Evolutionary conservation across 2,797 vertebrate species (phyloP), one percentile per base, ranked within the genome.

Genomic region (Malurus leucopterus): DNA sequence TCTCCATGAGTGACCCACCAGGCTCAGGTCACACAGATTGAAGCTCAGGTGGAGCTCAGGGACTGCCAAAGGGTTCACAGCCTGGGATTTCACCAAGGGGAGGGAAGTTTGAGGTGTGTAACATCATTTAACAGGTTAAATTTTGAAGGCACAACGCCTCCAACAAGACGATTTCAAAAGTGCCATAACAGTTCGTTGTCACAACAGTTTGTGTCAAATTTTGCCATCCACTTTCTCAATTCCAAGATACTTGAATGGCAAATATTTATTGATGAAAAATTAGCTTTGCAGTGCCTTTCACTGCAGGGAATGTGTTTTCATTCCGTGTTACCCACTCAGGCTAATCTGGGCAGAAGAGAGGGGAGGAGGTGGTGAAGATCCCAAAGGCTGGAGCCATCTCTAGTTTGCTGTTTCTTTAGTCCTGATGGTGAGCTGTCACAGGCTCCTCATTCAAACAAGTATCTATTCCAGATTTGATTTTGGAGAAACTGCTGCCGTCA

Each of bases 1-100:
- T 41, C 13, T 29, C 67, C 80, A 2, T 3, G 9, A 0, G 3
- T 46, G 58, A 18, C 43, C 50, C 3, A 0, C 63, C 0, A 0
- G 18, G 32, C 15, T 9, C 0, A 2, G 53, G 43, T 43, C 62
- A 1, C n/a, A 0, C 0, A 50, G 65, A 46, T 10, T 24, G 53
- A 76, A 36, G 24, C 1, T 46, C 44, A 23, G 1, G 23, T 22
- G 57, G 65, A 30, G 26, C 8, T 71, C 54, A 30, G 30, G 27
- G 18, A 29, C 24, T 86, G 72, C 50, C 64, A 46, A 43, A 51
- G 36, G 12, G 27, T 11, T 50, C 27, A 1, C 17, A 21, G 34
- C 30, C 51, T 46, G 44, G 41, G 59, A 24, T 86, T 75, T 38
- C 63, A 30, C 30, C 32, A 22, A 23, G 8, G 18, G 24, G 4